These are phyloP conservation scores for Bhutanitis thaidina DNA, from an alignment of 2,888 invertebrate species.

Conservation along the genomic window DNA sequence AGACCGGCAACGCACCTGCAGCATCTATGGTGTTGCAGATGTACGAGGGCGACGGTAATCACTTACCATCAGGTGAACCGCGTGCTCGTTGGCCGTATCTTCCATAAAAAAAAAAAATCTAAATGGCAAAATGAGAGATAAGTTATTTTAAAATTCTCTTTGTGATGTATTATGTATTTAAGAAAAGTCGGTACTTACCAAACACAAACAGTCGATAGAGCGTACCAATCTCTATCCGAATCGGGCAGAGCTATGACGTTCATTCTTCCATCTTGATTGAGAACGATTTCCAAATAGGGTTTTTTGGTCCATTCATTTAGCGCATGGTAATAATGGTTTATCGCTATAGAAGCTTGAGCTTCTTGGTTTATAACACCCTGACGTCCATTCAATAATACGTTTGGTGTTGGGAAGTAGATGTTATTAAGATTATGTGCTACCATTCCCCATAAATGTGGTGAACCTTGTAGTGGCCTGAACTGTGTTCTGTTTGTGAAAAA, in stretches of 20 bases:
- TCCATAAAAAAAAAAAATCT: too few relatives aligned
- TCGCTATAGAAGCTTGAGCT: conserved; percentile 44
- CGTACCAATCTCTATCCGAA: conserved; percentile 52
- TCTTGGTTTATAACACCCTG: conserved; percentile 43
- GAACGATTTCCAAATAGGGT: conserved; percentile 44
- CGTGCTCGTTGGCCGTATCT: too few relatives aligned
- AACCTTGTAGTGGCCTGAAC: conserved; percentile 46
- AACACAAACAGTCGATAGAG: conserved; percentile 58
- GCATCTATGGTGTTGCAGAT: too few relatives aligned
- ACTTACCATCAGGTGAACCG: too few relatives aligned
- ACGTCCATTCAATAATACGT: conserved; percentile 47
- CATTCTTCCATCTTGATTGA: conserved; percentile 49
- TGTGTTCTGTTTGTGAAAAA: conserved; percentile 36
- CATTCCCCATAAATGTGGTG: conserved; percentile 58
- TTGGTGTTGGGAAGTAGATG: conserved; percentile 42
- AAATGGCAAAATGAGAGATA: too few relatives aligned
- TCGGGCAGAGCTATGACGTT: conserved; percentile 60
- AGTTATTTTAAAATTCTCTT: too few relatives aligned
- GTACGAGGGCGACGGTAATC: too few relatives aligned
- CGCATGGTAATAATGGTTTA: conserved; percentile 43
- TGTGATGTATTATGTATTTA: too few relatives aligned
- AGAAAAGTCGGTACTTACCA: conserved; percentile 60
- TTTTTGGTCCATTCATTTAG: conserved; percentile 58
- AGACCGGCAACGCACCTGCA: too few relatives aligned
- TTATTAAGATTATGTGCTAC: conserved; percentile 54